Evolutionary conservation across 2,888 invertebrate species (phyloP).

Genomic region (Pteria penguin): DNA sequence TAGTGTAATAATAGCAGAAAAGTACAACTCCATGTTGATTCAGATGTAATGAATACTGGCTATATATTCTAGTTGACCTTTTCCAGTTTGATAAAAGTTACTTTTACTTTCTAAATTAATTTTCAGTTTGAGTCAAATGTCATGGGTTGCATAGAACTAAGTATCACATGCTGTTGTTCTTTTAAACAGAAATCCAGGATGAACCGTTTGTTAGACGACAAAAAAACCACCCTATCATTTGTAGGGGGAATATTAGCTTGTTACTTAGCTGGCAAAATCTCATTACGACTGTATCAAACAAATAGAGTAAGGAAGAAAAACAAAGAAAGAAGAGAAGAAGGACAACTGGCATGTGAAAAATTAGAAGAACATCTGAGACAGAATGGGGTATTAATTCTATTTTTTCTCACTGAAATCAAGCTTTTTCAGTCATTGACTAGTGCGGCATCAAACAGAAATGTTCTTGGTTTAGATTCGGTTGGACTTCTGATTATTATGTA

Average conservation of each 20-base stretch:
- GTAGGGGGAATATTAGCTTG: neutral
- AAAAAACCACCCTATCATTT: neutral
- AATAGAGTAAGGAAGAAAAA: conserved; percentile 26
- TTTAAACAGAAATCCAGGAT: no score
- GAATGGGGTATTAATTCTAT: conserved; percentile 38
- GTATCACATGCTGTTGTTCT: no score
- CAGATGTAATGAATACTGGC: no score
- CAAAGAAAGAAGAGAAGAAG: conserved; percentile 36
- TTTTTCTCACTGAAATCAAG: neutral
- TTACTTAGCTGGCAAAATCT: neutral
- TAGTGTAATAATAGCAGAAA: no score
- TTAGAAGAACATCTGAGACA: conserved; percentile 40
- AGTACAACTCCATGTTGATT: no score
- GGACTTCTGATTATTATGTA: no score
- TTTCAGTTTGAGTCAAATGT: no score
- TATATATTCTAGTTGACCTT: no score
- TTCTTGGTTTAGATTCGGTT: neutral
- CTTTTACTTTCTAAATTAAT: no score
- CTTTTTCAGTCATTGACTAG: neutral
- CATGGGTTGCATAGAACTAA: no score
- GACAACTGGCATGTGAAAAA: conserved; percentile 37
- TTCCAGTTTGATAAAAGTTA: no score
- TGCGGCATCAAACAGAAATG: neutral
- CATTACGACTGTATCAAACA: neutral
- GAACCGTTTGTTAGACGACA: no score